These are phyloP conservation scores for Pluvialis apricaria DNA, from an alignment of 2,113 vertebrate genomes.

Conservation along the genomic window DNA sequence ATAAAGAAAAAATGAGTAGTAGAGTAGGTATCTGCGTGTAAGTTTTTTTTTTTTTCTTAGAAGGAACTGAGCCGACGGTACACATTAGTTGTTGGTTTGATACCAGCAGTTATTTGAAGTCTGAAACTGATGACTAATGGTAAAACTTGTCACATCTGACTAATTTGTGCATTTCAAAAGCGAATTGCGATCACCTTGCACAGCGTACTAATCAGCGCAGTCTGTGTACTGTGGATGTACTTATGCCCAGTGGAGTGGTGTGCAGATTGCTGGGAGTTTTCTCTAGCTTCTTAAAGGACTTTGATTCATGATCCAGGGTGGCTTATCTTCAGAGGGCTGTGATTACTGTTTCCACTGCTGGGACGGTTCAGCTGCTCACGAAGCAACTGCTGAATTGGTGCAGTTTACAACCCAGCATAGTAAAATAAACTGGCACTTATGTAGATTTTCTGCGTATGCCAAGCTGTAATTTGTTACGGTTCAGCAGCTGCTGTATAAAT, in stretches of 20 bases:
- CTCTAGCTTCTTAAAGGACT: slow-evolving; percentile 42
- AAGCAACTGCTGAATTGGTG: slow-evolving; percentile 36
- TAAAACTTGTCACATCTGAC: background rate
- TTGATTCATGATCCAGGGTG: slow-evolving; percentile 56
- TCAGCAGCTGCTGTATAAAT: slow-evolving; percentile 60
- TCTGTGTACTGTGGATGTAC: background rate
- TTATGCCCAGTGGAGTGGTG: background rate
- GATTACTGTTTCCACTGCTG: background rate
- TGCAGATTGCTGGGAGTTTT: background rate
- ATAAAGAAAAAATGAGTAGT: background rate
- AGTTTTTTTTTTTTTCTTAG: background rate
- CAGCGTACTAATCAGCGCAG: rapidly evolving
- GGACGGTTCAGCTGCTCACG: slow-evolving; percentile 4
- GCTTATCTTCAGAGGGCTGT: slow-evolving; percentile 41
- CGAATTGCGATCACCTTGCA: background rate
- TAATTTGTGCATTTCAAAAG: background rate
- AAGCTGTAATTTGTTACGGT: slow-evolving; percentile 52
- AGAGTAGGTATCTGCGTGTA: background rate
- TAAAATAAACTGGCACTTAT: slow-evolving; percentile 29
- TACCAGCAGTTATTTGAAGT: background rate
- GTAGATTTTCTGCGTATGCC: slow-evolving; percentile 8
- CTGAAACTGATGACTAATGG: background rate
- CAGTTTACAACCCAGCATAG: background rate
- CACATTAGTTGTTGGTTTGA: background rate
- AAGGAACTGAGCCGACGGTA: background rate